Conservation (phyloP, 2,113 vertebrate species). For the Canis aureus region DNA sequence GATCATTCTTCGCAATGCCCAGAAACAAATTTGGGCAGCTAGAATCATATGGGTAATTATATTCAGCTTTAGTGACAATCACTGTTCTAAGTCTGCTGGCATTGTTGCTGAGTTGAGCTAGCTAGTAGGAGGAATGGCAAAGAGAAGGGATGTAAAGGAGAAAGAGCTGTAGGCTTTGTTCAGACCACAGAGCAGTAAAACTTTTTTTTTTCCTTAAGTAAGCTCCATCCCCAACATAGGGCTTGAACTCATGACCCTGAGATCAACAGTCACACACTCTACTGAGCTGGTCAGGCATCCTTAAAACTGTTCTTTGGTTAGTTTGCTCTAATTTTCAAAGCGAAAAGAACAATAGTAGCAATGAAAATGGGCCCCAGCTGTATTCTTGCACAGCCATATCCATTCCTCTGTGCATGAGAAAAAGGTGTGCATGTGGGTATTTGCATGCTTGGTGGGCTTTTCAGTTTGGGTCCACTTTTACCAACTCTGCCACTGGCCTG, state of each 20-base stretch:
- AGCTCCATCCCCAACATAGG: background rate
- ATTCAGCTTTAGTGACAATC: background rate
- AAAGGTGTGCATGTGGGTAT: background rate
- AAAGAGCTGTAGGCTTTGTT: background rate
- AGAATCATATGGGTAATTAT: background rate
- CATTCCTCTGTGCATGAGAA: background rate
- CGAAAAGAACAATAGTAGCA: background rate
- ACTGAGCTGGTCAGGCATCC: background rate
- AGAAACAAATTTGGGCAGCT: background rate
- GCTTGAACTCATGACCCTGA: background rate
- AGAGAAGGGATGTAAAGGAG: background rate
- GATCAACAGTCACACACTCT: background rate
- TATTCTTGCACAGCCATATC: background rate
- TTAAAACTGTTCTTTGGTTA: background rate
- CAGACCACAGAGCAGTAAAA: background rate
- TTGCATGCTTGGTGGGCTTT: background rate
- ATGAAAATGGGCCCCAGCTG: background rate
- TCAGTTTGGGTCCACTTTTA: slow-evolving; percentile 22
- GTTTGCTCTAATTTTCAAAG: background rate
- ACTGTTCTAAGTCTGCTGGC: background rate
- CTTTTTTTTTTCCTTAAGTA: background rate
- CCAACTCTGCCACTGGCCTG: background rate
- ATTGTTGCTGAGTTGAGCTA: background rate
- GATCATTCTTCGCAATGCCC: background rate
- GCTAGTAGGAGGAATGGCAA: background rate